Base-by-base conservation (phyloP, 2,888 invertebrate genomes). In the Melipona bicolor region DNA sequence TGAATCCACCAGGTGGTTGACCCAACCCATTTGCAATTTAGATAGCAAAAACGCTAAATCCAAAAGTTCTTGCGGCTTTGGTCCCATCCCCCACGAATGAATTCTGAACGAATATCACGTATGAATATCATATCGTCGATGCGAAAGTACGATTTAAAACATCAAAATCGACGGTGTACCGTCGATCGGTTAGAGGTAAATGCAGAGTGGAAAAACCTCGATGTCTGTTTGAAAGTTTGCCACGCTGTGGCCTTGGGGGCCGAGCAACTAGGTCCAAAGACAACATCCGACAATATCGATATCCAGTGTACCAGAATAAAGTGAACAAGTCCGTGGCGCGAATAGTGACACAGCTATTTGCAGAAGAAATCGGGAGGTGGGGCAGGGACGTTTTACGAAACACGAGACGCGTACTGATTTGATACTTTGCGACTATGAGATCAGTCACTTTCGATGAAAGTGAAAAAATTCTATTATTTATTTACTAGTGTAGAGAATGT, bases 271-370 rank as follows among this genome's bases (percentile, higher is more conserved):
- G 67, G 62, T 74, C 79, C 78, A 75, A 84, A 88, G 87, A 87
- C 87, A 85, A 79, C 84, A 85, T 73, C 72, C 70, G 70, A 78
- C 76, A 81, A 77, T 85, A 88, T 85, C 87, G 85, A 88, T 83
- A 79, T 77, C 68, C 82, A 73, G 50, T 77, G 72, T 81, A 81
- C 78, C 70, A 84, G 88, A 88, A 88, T 88, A 88, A 88, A 88
- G 80, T 76, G 74, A 68, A 81, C 71, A 59, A 76, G 79, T 81
- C 79, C 73, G 73, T 68, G 70, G 65, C 61, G 73, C 80, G 85
- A 87, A 82, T 82, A 88, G 77, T 76, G 83, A 83, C 84, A 81
- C 74, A 62, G 79, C 67, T 88, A 88, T 88, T 88, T 85, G 74
- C 69, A 77, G 85, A 73, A n/a, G 52, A 54, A 78, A 88, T 72